These are phyloP conservation scores for Tridacna gigas DNA, from an alignment of 2,888 invertebrate species.

Conservation along the genomic window DNA sequence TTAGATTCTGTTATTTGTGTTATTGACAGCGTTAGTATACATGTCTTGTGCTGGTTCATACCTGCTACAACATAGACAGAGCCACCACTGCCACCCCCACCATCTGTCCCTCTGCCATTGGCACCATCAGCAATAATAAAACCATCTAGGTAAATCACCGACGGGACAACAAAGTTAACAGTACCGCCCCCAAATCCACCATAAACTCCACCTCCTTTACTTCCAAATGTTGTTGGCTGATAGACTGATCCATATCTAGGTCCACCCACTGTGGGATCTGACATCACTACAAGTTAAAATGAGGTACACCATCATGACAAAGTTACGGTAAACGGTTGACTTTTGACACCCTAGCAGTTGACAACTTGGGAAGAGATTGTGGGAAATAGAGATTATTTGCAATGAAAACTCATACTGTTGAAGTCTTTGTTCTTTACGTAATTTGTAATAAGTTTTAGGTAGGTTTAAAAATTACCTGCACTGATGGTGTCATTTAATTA, in stretches of 20 bases:
- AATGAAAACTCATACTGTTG: too few relatives aligned
- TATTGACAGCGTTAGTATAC: too few relatives aligned
- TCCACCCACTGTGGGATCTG: slow-evolving; percentile 52
- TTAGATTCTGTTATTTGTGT: too few relatives aligned
- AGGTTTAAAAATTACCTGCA: too few relatives aligned
- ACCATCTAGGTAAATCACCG: slow-evolving; percentile 73
- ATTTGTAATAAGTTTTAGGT: too few relatives aligned
- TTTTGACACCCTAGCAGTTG: neutral
- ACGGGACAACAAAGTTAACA: slow-evolving; percentile 67
- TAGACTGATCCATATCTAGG: slow-evolving; percentile 73
- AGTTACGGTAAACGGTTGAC: neutral
- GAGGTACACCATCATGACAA: too few relatives aligned
- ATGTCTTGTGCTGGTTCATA: slow-evolving; percentile 28
- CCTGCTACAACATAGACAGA: slow-evolving; percentile 73
- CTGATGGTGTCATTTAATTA: too few relatives aligned
- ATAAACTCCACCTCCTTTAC: slow-evolving; percentile 66
- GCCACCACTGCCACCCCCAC: slow-evolving; percentile 73
- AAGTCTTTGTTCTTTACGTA: too few relatives aligned
- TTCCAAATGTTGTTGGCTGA: slow-evolving; percentile 65
- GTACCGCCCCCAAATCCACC: slow-evolving; percentile 75
- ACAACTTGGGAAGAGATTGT: neutral
- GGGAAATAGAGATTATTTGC: neutral
- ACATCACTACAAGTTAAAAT: neutral
- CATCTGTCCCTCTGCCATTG: slow-evolving; percentile 45
- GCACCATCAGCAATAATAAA: slow-evolving; percentile 69